Conservation (phyloP, 2,113 vertebrate genomes). For the Lampris incognitus region DNA sequence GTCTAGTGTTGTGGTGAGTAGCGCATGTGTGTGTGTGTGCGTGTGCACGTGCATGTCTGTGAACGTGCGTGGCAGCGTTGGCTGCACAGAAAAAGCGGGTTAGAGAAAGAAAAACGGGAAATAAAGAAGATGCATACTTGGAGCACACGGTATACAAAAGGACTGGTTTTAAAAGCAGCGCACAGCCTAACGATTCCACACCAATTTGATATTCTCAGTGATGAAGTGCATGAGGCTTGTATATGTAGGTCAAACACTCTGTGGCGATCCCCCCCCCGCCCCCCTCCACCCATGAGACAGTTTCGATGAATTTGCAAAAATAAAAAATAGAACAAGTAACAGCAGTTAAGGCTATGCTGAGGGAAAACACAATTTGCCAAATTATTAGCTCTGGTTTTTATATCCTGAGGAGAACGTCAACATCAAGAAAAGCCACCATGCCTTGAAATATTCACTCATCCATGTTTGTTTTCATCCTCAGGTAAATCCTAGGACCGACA, state of each 20-base stretch:
- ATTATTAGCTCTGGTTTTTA: neutral
- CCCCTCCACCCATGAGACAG: conserved; percentile 24
- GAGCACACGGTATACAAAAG: neutral
- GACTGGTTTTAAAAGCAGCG: conserved; percentile 39
- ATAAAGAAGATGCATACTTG: neutral
- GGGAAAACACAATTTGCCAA: conserved; percentile 47
- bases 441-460: too few relatives aligned
- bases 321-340: conserved; percentile 51
- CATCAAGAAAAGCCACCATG: too few relatives aligned
- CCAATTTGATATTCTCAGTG: conserved; percentile 50
- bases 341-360: conserved; percentile 46
- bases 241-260: conserved; percentile 4
- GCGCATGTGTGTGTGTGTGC: conserved; percentile 39
- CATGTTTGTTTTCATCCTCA: too few relatives aligned
- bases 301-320: conserved; percentile 5
- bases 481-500: too few relatives aligned
- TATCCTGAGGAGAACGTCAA: conserved; percentile 5
- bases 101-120: conserved; percentile 15
- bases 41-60: conserved; percentile 39
- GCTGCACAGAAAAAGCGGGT: conserved; percentile 27
- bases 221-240: conserved; percentile 16
- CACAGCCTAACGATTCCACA: conserved; percentile 44
- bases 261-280: too few relatives aligned
- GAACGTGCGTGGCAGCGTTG: neutral
- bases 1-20: conserved; percentile 42